These are phyloP conservation scores for Mimas tiliae DNA, from an alignment of 2,888 invertebrate species.

Conservation along the genomic window DNA sequence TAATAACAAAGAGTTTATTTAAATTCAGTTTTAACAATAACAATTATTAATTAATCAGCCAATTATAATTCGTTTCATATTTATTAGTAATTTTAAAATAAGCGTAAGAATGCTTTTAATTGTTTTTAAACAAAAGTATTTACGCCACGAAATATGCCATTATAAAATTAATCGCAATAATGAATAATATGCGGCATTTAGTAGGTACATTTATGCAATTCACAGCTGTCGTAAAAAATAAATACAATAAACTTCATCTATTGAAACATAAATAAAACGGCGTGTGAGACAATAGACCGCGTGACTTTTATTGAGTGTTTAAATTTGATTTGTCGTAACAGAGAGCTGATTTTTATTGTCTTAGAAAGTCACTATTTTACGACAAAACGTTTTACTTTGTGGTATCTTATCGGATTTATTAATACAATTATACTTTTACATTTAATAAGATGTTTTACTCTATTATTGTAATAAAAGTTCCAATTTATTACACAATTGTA, in stretches of 20 bases:
- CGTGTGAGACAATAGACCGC: background rate
- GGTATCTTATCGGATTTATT: background rate
- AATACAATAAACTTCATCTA: background rate
- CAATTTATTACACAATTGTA: background rate
- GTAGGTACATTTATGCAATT: background rate
- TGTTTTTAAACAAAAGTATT: too few species aligned
- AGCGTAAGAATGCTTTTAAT: too few species aligned
- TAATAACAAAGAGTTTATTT: too few species aligned
- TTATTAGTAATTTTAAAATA: too few species aligned
- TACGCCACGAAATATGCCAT: too few species aligned
- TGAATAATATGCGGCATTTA: too few species aligned
- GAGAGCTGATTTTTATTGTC: slow-evolving; percentile 3
- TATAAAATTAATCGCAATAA: too few species aligned
- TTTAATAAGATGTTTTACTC: background rate
- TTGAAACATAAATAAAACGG: background rate
- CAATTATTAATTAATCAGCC: too few species aligned
- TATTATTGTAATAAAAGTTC: background rate
- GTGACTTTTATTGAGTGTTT: slow-evolving; percentile 19
- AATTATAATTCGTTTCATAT: too few species aligned
- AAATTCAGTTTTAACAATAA: too few species aligned
- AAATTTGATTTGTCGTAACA: slow-evolving; percentile 14
- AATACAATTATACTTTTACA: background rate
- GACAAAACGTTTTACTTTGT: background rate
- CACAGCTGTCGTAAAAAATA: background rate
- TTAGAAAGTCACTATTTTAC: slow-evolving; percentile 1